phyloP scores from a whole-genome alignment of 2,797 vertebrate genomes.

The Megalops cyprinoides region DNA sequence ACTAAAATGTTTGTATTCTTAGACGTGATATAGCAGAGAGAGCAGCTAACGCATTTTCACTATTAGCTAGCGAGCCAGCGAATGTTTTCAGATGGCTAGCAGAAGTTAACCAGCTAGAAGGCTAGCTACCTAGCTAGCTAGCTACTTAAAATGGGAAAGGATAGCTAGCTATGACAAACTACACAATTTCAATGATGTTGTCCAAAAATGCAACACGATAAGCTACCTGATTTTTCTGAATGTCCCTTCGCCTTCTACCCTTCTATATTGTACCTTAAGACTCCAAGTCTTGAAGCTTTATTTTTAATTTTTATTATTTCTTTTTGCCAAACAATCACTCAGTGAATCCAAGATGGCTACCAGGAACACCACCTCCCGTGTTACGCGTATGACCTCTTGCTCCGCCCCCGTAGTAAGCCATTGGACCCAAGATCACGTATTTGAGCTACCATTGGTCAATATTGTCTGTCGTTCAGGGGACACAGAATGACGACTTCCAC shows the following conservation, averaged over 20 bases:
- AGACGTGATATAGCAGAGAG: not conserved
- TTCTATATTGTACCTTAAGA: constrained; percentile 43
- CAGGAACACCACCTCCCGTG: constrained; percentile 79
- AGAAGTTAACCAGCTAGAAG: constrained; percentile 14
- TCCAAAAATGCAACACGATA: constrained; percentile 24
- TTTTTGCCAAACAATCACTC: constrained; percentile 81
- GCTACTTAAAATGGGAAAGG: constrained; percentile 18
- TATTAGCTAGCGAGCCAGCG: not conserved
- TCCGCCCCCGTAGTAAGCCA: constrained; percentile 58
- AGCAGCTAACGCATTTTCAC: too few species aligned
- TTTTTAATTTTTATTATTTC: constrained; percentile 71
- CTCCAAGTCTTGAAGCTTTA: constrained; percentile 49
- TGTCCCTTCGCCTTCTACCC: constrained; percentile 46
- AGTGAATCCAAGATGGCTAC: constrained; percentile 81
- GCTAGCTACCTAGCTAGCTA: constrained; percentile 25
- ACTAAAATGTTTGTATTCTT: not conserved
- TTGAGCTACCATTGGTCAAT: constrained; percentile 47
- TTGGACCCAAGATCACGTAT: constrained; percentile 44
- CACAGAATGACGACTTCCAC: constrained; percentile 64
- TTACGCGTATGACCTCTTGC: constrained; percentile 55
- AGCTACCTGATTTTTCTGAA: constrained; percentile 71
- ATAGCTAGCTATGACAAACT: constrained; percentile 26
- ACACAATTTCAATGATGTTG: constrained; percentile 18
- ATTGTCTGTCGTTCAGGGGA: constrained; percentile 21
- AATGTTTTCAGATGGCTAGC: constrained; percentile 11